These are phyloP conservation scores for Melanitta fusca DNA, from an alignment of 2,797 vertebrate species.

Conservation along the genomic window DNA sequence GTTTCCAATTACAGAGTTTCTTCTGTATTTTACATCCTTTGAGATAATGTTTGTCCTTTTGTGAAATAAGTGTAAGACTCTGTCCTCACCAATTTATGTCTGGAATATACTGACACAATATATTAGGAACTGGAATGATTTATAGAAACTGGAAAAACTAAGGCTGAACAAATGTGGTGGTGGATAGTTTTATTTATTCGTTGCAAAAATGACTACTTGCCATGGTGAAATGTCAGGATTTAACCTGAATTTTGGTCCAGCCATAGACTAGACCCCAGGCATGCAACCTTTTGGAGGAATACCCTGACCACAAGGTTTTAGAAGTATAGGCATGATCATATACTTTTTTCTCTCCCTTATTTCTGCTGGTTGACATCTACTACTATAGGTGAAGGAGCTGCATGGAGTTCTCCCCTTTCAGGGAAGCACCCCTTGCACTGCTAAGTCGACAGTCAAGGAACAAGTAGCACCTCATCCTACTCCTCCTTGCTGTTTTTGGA, in stretches of 20 bases:
- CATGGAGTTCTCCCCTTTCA: background rate
- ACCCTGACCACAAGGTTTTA: background rate
- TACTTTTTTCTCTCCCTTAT: background rate
- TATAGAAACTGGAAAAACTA: background rate
- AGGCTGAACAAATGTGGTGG: background rate
- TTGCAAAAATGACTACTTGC: background rate
- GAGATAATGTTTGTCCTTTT: constrained; percentile 24
- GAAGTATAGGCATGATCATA: background rate
- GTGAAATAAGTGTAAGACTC: background rate
- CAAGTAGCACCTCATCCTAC: background rate
- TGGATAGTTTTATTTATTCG: background rate
- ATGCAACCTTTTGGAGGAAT: background rate
- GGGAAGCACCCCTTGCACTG: rapidly evolving
- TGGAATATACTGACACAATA: background rate
- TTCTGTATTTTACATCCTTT: constrained; percentile 14
- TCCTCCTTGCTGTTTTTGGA: background rate
- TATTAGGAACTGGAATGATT: background rate
- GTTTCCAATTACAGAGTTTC: constrained; percentile 35
- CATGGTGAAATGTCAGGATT: background rate
- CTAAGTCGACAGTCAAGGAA: background rate
- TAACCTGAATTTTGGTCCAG: background rate
- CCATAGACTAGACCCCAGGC: background rate
- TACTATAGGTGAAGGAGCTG: background rate
- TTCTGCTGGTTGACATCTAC: rapidly evolving
- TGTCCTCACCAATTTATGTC: background rate